Conservation (phyloP, 64 coral and sea anemone species). For the Dendrophyllia cribrosa region DNA sequence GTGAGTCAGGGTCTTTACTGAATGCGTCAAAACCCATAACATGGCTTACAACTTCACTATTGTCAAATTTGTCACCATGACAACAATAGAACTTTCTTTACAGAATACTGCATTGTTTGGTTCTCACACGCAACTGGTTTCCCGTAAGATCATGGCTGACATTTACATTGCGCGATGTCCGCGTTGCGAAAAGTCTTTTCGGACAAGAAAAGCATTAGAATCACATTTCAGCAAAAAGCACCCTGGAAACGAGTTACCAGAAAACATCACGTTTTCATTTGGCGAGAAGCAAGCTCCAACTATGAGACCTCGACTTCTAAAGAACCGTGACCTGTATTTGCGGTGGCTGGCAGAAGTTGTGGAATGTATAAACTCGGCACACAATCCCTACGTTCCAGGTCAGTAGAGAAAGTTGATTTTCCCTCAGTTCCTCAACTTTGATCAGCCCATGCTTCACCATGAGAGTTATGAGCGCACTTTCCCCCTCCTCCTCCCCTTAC, state of each 20-base stretch:
- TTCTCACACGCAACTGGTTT: too few relatives aligned
- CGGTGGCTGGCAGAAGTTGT: slow-evolving; percentile 58
- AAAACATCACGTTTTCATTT: slow-evolving; percentile 4
- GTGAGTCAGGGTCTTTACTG: too few relatives aligned
- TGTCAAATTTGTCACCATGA: too few relatives aligned
- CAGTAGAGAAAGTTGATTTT: background rate
- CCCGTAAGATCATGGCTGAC: too few relatives aligned
- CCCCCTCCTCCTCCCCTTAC: too few relatives aligned
- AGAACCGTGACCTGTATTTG: slow-evolving; percentile 19
- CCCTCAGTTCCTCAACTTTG: background rate
- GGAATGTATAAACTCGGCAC: slow-evolving; percentile 66
- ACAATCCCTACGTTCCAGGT: slow-evolving; percentile 57
- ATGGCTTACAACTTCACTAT: too few relatives aligned
- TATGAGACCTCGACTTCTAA: slow-evolving; percentile 5
- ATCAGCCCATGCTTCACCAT: background rate
- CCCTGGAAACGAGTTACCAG: slow-evolving; percentile 16
- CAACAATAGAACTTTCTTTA: too few relatives aligned
- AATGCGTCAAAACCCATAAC: too few relatives aligned
- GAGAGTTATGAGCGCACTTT: background rate
- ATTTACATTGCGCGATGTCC: too few relatives aligned
- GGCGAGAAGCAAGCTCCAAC: background rate
- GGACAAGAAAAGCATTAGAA: background rate
- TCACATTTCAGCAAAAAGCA: background rate
- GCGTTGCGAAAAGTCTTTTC: too few relatives aligned
- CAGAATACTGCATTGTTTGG: too few relatives aligned